phyloP scores from a whole-genome alignment of 2,113 vertebrate species.

The Cryptomyrus ogoouensis region DNA sequence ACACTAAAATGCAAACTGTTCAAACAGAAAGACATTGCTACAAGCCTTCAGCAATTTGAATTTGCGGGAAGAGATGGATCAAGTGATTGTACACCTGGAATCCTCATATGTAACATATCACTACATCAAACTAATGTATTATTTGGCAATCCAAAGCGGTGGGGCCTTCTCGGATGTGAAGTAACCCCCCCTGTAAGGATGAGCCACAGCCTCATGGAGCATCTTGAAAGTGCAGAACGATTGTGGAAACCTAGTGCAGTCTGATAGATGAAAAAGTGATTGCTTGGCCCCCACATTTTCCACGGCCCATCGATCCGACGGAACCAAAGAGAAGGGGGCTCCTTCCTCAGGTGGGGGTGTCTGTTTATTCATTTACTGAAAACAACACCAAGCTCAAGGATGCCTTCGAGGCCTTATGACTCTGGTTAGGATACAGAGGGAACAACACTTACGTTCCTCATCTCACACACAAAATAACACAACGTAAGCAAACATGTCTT shows the following conservation, averaged over 20 bases:
- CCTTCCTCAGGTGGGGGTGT: not conserved
- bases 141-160: not conserved
- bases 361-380: not conserved
- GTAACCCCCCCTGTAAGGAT: not conserved
- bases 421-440: not conserved
- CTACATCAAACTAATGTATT: not conserved
- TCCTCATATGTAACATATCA: not conserved
- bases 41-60: not conserved
- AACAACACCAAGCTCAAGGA: not conserved
- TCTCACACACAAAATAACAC: not conserved
- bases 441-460: not conserved
- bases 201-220: not conserved
- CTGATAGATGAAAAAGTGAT: not conserved
- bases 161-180: not conserved
- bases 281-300: not conserved
- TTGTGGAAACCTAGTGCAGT: not conserved
- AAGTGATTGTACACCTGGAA: not conserved
- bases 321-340: not conserved
- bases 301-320: not conserved
- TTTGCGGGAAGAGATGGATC: constrained; percentile 7
- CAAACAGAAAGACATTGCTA: not conserved
- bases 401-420: not conserved
- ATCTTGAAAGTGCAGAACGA: not conserved
- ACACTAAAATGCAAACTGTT: not conserved
- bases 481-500: not conserved